phyloP scores from a whole-genome alignment of 2,113 vertebrate genomes.

The Toxostoma redivivum region DNA sequence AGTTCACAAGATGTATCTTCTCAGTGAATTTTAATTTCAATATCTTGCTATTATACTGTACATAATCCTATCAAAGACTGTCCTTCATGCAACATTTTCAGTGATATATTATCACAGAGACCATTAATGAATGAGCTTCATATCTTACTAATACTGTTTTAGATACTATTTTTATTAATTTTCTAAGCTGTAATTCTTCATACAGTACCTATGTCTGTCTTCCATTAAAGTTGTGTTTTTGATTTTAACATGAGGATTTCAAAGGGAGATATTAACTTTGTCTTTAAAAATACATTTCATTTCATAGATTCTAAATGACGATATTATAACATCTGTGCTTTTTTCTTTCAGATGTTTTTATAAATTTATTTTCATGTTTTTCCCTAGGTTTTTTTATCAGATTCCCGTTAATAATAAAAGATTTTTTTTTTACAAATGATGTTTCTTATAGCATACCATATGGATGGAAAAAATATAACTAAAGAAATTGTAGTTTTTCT shows the following conservation, averaged over 20 bases:
- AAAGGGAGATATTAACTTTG: constrained; percentile 69
- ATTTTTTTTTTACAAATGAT: constrained; percentile 29
- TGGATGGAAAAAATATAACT: constrained; percentile 29
- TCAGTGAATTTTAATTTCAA: constrained; percentile 92
- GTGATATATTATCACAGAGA: constrained; percentile 88
- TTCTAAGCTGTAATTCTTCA: constrained; percentile 79
- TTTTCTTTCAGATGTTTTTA: constrained; percentile 55
- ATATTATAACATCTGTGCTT: constrained; percentile 62
- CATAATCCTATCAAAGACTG: constrained; percentile 89
- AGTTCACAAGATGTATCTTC: constrained; percentile 86
- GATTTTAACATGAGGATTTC: constrained; percentile 71
- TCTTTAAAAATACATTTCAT: constrained; percentile 72
- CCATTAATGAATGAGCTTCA: constrained; percentile 89
- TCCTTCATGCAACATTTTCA: constrained; percentile 92
- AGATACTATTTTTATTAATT: constrained; percentile 93
- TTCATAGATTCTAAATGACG: constrained; percentile 62
- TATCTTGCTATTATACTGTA: constrained; percentile 84
- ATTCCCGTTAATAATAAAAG: constrained; percentile 64
- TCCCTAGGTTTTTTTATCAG: constrained; percentile 32
- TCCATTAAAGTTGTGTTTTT: constrained; percentile 76
- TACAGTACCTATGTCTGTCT: constrained; percentile 72
- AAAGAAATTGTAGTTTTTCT: constrained; percentile 43
- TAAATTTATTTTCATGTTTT: constrained; percentile 64
- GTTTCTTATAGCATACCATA: neutral
- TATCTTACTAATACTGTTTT: constrained; percentile 87